Percentiles rank a stretch among this genome's conserved stretches.
phyloP scores from a whole-genome alignment of 2,888 invertebrate genomes.

The Leucoptera coffeella region DNA sequence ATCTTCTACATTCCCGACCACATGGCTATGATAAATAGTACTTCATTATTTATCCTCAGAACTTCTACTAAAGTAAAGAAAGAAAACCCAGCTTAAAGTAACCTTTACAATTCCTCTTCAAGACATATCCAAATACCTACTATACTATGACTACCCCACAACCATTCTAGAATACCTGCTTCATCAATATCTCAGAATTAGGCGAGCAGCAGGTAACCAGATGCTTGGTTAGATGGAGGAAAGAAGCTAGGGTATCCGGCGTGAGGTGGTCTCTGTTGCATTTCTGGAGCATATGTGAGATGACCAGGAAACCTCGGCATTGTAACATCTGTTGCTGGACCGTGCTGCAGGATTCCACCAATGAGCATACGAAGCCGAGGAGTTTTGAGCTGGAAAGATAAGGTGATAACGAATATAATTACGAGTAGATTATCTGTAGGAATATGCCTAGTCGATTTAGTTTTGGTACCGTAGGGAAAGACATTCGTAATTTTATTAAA shows the following conservation, averaged over 20 bases:
- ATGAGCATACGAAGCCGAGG: slow-evolving; percentile 93
- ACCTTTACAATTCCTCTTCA: too few species aligned
- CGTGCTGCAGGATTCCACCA: slow-evolving; percentile 93
- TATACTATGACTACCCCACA: neutral
- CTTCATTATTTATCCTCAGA: too few species aligned
- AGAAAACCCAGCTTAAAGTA: too few species aligned
- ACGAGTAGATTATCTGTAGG: too few species aligned
- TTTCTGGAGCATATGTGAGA: slow-evolving; percentile 93
- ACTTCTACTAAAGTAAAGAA: too few species aligned
- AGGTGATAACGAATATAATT: neutral
- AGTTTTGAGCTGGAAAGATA: slow-evolving; percentile 74
- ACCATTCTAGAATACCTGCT: slow-evolving; percentile 69
- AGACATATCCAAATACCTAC: neutral
- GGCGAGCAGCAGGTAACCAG: slow-evolving; percentile 89
- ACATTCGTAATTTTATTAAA: too few species aligned
- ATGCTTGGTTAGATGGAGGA: slow-evolving; percentile 86
- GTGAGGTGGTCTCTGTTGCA: slow-evolving; percentile 91
- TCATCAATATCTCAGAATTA: slow-evolving; percentile 84
- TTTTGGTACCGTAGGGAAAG: too few species aligned
- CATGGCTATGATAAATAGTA: too few species aligned
- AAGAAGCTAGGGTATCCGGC: slow-evolving; percentile 87
- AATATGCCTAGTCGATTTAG: too few species aligned
- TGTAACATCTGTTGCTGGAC: slow-evolving; percentile 99
- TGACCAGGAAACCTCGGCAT: slow-evolving; percentile 95
- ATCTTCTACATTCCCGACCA: too few species aligned